Evolutionary conservation across 2,888 invertebrate species (phyloP).

Genomic region (Drosophila recens): DNA sequence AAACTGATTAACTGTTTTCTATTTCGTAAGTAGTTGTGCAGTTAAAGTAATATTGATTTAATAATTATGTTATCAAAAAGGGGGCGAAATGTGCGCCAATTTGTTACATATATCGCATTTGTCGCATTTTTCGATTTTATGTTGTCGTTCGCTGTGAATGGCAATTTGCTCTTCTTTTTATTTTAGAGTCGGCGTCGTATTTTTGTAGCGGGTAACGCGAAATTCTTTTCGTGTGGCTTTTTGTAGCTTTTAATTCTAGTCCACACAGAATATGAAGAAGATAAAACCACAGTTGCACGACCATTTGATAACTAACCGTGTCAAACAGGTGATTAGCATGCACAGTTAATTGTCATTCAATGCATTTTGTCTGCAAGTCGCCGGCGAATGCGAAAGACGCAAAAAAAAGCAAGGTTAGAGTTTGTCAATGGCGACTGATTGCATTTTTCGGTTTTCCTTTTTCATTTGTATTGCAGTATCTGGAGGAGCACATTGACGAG

Average conservation of each 20-base stretch:
- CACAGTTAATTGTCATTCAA: not conserved
- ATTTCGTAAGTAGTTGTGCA: too few species aligned
- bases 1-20: too few species aligned
- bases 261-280: constrained; percentile 78
- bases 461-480: constrained; percentile 85
- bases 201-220: constrained; percentile 55
- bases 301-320: constrained; percentile 87
- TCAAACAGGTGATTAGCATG: constrained; percentile 86
- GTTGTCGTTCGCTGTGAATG: constrained; percentile 5
- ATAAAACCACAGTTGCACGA: constrained; percentile 85
- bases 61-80: not conserved
- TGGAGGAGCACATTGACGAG: constrained; percentile 92
- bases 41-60: not conserved
- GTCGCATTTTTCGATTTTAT: not conserved
- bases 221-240: constrained; percentile 45
- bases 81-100: not conserved
- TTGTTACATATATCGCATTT: not conserved
- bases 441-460: constrained; percentile 17
- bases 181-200: constrained; percentile 59
- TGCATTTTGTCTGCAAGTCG: not conserved
- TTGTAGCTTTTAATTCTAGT: constrained; percentile 24
- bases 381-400: constrained; percentile 53
- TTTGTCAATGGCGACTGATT: constrained; percentile 20
- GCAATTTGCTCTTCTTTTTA: constrained; percentile 37
- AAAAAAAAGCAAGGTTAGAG: constrained; percentile 70